Base-by-base conservation (phyloP, 2,797 vertebrate species). In the Telmatherina bonti region DNA sequence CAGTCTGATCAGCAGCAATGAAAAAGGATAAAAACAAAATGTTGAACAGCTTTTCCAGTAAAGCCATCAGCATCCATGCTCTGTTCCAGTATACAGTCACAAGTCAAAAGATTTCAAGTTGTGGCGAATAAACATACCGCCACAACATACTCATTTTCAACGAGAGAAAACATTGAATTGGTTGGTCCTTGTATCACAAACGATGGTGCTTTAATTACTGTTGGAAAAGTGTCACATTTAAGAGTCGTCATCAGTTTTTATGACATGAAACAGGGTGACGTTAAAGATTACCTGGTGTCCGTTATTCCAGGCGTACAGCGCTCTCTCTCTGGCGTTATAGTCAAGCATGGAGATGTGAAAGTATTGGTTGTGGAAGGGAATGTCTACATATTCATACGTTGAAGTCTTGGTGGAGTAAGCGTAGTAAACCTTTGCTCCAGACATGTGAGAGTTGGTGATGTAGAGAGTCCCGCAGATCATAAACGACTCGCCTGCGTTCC, bases 311-410 rank as follows among this genome's bases (percentile, higher is more conserved):
- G 96, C 98, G 20, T 98, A 99, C 53, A 99, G 95, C 9, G 96
- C 97, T 88, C 97, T 93, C 89, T 99, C 98, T 79, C 96, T 94
- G 71, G 97, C 95, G 8, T 99, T 99, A 90, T 99, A 99, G 93
- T 99, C 96, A 57, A 99, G 96, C 98, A 99, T 99, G 83, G 98
- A 99, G 91, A 99, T 99, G 80, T 99, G 98, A 89, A 98, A 99
- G 88, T 99, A 99, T 76, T 98, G 97, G 83, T 99, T 99, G 90
- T 99, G 97, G 90, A 99, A 99, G 5, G 98, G 97, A 83, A 99
- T 98, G 89, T 99, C 97, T 55, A 96, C 97, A 76, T 99, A 99
- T 89, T 99, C 98, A 0, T 99, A 99, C 0, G 94, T 95, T 18
- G 98, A 99, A 0, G 96, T 96, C 93, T 99, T 98, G 20, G 98